Conservation (phyloP, 2,888 invertebrate genomes). For the Drosophila diplacantha region DNA sequence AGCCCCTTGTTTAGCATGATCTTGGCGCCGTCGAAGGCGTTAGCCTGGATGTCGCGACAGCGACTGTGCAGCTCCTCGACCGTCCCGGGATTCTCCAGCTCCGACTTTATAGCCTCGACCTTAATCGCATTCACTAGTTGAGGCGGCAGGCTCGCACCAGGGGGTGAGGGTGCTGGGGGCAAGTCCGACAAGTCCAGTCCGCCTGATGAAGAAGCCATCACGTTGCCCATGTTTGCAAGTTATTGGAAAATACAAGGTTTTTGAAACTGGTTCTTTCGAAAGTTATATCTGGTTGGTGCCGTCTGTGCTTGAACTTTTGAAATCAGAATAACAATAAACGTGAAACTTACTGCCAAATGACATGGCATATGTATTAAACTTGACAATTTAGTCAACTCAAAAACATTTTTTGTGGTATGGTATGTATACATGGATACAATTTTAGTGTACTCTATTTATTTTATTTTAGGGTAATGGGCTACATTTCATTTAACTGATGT, state of each 20-base stretch:
- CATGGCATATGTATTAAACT: background rate
- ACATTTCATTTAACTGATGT: no score
- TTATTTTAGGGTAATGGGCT: no score
- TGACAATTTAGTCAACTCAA: background rate
- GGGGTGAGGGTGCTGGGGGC: background rate
- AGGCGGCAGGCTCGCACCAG: conserved; percentile 2
- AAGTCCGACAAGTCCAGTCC: conserved; percentile 8
- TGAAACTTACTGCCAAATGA: background rate
- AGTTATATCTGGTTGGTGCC: background rate
- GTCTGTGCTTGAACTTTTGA: conserved; percentile 7
- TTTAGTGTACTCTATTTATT: no score
- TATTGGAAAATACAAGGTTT: conserved; percentile 2
- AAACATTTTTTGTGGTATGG: background rate
- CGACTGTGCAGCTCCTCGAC: conserved; percentile 97
- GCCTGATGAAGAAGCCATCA: conserved; percentile 16
- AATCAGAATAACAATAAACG: conserved; percentile 7
- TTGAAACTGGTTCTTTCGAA: conserved; percentile 9
- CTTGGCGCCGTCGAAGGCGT: conserved; percentile 97
- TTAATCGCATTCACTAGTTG: conserved; percentile 15
- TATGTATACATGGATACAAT: no score
- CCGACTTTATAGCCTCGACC: conserved; percentile 32
- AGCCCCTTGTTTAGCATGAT: conserved; percentile 96
- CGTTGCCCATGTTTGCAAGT: conserved; percentile 17
- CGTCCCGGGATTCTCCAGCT: conserved; percentile 89
- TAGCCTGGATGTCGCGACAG: conserved; percentile 98